Evolutionary conservation across 2,888 invertebrate genomes (phyloP).

Genomic region (Pammene fasciana): DNA sequence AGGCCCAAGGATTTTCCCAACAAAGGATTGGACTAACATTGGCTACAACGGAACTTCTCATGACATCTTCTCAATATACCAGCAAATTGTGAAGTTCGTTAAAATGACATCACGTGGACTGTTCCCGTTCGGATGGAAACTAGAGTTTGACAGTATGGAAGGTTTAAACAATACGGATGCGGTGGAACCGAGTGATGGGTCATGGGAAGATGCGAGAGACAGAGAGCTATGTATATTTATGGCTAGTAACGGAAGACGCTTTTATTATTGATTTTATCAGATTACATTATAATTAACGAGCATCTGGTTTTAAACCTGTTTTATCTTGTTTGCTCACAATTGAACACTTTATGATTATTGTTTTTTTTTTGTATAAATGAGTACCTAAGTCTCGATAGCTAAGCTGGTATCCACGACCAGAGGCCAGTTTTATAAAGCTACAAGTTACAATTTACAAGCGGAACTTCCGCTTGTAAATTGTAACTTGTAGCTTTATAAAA

Average conservation of each 20-base stretch:
- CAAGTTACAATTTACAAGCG: too few species aligned
- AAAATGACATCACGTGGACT: background rate
- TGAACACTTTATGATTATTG: too few species aligned
- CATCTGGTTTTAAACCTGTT: background rate
- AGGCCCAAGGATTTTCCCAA: constrained; percentile 56
- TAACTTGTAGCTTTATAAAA: too few species aligned
- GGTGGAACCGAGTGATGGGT: constrained; percentile 31
- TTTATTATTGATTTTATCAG: constrained; percentile 21
- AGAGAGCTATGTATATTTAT: constrained; percentile 43
- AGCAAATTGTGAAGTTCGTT: constrained; percentile 13
- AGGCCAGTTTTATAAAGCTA: too few species aligned
- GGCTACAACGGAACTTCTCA: background rate
- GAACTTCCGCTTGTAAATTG: too few species aligned
- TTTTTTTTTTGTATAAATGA: too few species aligned
- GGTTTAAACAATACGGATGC: constrained; percentile 15
- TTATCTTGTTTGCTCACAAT: background rate
- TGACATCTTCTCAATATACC: background rate
- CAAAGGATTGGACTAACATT: constrained; percentile 50
- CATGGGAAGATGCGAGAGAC: constrained; percentile 36
- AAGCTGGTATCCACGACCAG: too few species aligned
- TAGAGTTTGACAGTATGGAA: constrained; percentile 6
- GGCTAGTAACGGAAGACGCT: constrained; percentile 37
- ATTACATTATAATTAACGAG: background rate
- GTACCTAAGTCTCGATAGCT: too few species aligned
- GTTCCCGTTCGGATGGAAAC: constrained; percentile 11